Evolutionary conservation across 2,797 vertebrate species (phyloP).

Genomic region (Pseudochromis fuscus): DNA sequence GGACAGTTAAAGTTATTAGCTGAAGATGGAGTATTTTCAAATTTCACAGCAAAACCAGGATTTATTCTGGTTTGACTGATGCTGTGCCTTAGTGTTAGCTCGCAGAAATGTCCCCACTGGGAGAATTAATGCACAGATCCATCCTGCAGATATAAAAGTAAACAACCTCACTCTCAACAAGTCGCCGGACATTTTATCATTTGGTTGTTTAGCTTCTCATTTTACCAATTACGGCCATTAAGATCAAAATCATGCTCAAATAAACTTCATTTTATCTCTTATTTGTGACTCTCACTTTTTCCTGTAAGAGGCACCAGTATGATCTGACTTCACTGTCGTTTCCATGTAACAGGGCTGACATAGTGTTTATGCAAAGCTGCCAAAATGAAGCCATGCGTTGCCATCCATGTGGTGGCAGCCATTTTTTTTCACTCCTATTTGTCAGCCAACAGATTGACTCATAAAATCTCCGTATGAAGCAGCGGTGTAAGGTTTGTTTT

Average conservation of each 20-base stretch:
- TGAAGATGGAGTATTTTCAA: not conserved
- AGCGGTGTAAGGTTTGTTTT: conserved; percentile 18
- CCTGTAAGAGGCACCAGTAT: not conserved
- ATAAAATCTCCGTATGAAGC: conserved; percentile 9
- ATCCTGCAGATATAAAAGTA: not conserved
- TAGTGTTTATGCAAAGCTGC: conserved; percentile 38
- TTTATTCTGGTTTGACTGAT: not conserved
- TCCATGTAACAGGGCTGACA: conserved; percentile 19
- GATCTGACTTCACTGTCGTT: conserved; percentile 8
- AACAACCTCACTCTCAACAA: not conserved
- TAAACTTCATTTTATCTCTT: not conserved
- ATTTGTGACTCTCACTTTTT: not conserved
- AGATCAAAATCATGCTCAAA: not conserved
- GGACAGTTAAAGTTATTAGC: not conserved
- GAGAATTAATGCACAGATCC: not conserved
- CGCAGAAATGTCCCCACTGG: not conserved
- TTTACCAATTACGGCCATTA: not conserved
- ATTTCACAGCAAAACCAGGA: not conserved
- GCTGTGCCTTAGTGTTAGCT: not conserved
- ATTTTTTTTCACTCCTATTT: not conserved
- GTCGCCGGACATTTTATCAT: too few species aligned
- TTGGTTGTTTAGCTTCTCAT: not conserved
- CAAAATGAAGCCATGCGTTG: conserved; percentile 28
- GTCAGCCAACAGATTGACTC: conserved; percentile 28
- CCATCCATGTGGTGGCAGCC: conserved; percentile 8